phyloP scores from a whole-genome alignment of 1,140 invertebrate species.

The Drosophila biarmipes region DNA sequence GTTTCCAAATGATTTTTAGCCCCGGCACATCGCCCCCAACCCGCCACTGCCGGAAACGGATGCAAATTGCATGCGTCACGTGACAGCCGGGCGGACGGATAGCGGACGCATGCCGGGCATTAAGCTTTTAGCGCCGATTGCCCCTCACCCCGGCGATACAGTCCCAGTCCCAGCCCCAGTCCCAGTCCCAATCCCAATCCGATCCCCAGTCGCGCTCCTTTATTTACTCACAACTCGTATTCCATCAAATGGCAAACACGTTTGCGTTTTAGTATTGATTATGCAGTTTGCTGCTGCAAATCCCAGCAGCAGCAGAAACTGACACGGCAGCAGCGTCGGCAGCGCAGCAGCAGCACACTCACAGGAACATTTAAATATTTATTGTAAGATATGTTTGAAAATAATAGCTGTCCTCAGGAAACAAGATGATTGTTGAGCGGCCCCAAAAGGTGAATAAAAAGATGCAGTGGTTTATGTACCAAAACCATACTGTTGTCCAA shows the following conservation, averaged over 20 bases:
- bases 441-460: too few relatives aligned
- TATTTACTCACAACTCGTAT: conserved; percentile 61
- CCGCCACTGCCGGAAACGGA: conserved; percentile 73
- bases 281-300: conserved; percentile 80
- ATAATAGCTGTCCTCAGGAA: too few relatives aligned
- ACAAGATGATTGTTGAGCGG: too few relatives aligned
- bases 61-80: conserved; percentile 83
- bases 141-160: conserved; percentile 9
- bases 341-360: conserved; percentile 1
- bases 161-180: background rate
- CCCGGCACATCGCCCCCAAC: conserved; percentile 37
- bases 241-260: conserved; percentile 69
- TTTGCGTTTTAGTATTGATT: conserved; percentile 78
- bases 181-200: background rate
- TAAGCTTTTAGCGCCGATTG: conserved; percentile 77
- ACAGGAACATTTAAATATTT: too few relatives aligned
- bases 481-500: too few relatives aligned
- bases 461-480: too few relatives aligned
- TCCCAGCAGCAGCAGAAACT: conserved; percentile 45
- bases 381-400: too few relatives aligned
- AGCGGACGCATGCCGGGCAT: conserved; percentile 58
- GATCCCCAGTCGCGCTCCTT: conserved; percentile 7
- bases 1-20: conserved; percentile 83
- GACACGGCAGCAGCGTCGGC: conserved; percentile 10
- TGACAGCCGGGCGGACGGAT: conserved; percentile 66